Base-by-base conservation (phyloP, 1,140 invertebrate genomes). In the Saccostrea echinata region DNA sequence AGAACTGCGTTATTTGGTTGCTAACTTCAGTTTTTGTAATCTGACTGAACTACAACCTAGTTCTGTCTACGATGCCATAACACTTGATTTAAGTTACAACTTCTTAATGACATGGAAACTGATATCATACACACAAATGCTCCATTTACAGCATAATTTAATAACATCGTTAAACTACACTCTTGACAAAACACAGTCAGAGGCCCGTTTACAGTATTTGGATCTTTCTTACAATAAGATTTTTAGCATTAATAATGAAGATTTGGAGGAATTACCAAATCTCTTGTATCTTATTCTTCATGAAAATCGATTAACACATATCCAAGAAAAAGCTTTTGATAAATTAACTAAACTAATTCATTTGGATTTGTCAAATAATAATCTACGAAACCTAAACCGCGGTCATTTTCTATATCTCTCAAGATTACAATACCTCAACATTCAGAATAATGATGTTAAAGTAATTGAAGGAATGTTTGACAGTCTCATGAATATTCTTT, bases 381-480 rank as follows among this genome's bases (percentile, higher is more conserved):
- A n/a, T n/a, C 35, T 83, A 51, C 8, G 30, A 51, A 18, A 55
- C 27, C 11, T 87, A n/a, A 80, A 82, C 21, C 53, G 51, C 51
- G 18, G 24, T 16, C 30, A 52, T 85, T 86, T 89, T 84, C 33
- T 53, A 1, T 16, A 27, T 9, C 61, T 89, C 0, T 24, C 57
- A 12, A 35, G 53, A n/a, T 71, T 90, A 0, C 71, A 80, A n/a
- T 21, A 30, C 27, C 80, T 83, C 1, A 16, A n/a, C n/a, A 33
- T 83, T 12, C 81, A 83, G 9, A 83, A 83, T 21, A 83, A 83
- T 83, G 18, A 53, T 24, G 3, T 83, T 24, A 52, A n/a, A 13
- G 89, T 90, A n/a, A 30, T 53, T 3, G 52, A 86, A 30, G 55
- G 85, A 18, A 89, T 90, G 3, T 93, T 92, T 86, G 85, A 55